A percentile compares a stretch with the other conserved stretches of the same genome.
Evolutionary conservation across 2,113 vertebrate genomes (phyloP).

Genomic region (Baryphthengus martii): DNA sequence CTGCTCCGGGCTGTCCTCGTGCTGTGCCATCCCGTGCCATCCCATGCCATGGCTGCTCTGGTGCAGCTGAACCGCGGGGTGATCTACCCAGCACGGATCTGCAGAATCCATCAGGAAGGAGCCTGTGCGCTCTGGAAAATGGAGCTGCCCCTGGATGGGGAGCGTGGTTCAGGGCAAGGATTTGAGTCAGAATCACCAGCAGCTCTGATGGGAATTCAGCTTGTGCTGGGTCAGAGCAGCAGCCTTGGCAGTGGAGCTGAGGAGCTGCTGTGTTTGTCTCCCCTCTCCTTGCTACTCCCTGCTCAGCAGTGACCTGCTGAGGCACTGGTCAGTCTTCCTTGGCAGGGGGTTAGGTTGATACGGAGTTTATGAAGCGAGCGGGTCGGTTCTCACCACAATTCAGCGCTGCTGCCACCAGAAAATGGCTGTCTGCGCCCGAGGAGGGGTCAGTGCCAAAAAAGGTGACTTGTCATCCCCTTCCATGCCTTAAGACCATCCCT

Average conservation of each 20-base stretch:
- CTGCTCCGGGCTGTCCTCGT: not conserved
- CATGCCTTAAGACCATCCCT: not conserved
- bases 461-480: not conserved
- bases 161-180: not conserved
- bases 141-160: not conserved
- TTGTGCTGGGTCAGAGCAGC: not conserved
- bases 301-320: no score
- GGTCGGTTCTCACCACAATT: not conserved
- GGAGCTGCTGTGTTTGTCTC: not conserved
- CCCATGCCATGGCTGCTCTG: not conserved
- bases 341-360: not conserved
- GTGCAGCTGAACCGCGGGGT: not conserved
- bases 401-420: not conserved
- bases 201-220: not conserved
- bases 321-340: not conserved
- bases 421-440: not conserved
- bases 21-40: rapidly evolving
- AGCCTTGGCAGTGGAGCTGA: not conserved
- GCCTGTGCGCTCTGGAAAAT: rapidly evolving
- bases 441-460: not conserved
- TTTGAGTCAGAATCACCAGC: rapidly evolving
- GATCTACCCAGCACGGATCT: not conserved
- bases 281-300: not conserved
- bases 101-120: not conserved
- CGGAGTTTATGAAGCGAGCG: not conserved